These are phyloP conservation scores for Vombatus ursinus DNA, from an alignment of 2,113 vertebrate genomes.

Conservation along the genomic window DNA sequence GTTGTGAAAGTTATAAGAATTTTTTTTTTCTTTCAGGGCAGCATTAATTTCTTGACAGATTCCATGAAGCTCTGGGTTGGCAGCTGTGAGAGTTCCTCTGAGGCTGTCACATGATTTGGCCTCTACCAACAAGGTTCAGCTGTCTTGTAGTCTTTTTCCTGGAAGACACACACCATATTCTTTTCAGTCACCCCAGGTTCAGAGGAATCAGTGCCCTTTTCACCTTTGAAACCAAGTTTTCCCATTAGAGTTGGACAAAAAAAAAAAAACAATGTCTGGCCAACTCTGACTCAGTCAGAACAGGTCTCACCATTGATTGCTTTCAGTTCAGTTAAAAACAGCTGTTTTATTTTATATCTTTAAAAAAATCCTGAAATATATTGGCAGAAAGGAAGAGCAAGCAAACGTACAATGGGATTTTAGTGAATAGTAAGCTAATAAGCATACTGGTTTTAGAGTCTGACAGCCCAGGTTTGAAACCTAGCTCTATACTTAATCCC, in stretches of 20 bases:
- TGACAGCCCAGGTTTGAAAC: background rate
- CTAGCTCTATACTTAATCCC: background rate
- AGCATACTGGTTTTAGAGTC: background rate
- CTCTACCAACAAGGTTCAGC: background rate
- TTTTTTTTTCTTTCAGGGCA: slow-evolving; percentile 35
- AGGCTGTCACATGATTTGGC: background rate
- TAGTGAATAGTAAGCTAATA: background rate
- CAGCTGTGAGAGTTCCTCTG: slow-evolving; percentile 28
- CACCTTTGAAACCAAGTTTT: background rate
- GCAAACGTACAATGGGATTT: background rate
- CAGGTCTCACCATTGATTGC: background rate
- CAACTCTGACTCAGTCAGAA: background rate
- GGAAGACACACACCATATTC: background rate
- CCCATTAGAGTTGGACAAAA: background rate
- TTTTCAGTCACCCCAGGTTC: background rate
- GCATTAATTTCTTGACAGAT: slow-evolving; percentile 35
- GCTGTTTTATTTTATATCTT: background rate
- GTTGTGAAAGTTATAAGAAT: background rate
- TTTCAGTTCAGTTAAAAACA: background rate
- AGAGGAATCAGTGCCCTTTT: background rate
- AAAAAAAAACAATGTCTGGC: background rate
- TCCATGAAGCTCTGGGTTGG: slow-evolving; percentile 16
- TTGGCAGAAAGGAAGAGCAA: background rate
- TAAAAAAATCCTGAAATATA: background rate
- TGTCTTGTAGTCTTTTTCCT: background rate